These are phyloP conservation scores for Amblyraja radiata DNA, from an alignment of 2,797 vertebrate genomes.

Conservation along the genomic window DNA sequence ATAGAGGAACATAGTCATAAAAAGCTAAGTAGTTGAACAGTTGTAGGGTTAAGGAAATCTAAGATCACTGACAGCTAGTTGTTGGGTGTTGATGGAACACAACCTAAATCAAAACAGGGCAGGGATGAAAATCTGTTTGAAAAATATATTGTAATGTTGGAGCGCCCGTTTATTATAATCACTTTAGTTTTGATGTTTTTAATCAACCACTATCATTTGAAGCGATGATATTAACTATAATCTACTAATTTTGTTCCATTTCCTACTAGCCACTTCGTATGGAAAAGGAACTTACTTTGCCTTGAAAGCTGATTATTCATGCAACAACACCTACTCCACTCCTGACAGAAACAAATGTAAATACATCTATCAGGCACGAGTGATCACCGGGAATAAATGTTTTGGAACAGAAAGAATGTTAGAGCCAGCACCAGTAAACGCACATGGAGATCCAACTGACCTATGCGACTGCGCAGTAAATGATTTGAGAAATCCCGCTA, in stretches of 20 bases:
- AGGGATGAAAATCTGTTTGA: neutral
- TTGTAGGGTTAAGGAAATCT: too few relatives aligned
- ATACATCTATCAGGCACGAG: constrained; percentile 51
- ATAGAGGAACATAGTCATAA: too few relatives aligned
- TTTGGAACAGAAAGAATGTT: neutral
- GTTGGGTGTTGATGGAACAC: too few relatives aligned
- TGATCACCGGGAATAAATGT: constrained; percentile 52
- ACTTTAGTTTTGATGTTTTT: neutral
- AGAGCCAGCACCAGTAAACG: constrained; percentile 42
- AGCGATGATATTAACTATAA: neutral
- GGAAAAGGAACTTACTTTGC: constrained; percentile 59
- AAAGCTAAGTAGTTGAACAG: too few relatives aligned
- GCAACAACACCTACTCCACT: neutral
- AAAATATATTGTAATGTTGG: neutral
- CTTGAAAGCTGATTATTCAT: constrained; percentile 50
- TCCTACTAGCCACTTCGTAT: constrained; percentile 34
- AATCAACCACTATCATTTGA: neutral
- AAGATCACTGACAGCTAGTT: too few relatives aligned
- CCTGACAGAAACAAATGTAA: constrained; percentile 41
- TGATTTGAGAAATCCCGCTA: constrained; percentile 41
- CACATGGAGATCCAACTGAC: constrained; percentile 34
- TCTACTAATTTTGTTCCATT: neutral
- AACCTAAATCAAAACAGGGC: neutral
- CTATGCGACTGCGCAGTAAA: constrained; percentile 52
- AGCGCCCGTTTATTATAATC: neutral